Evolutionary conservation across 2,113 vertebrate species (phyloP).

Genomic region (Forbesichthys papilliferus): DNA sequence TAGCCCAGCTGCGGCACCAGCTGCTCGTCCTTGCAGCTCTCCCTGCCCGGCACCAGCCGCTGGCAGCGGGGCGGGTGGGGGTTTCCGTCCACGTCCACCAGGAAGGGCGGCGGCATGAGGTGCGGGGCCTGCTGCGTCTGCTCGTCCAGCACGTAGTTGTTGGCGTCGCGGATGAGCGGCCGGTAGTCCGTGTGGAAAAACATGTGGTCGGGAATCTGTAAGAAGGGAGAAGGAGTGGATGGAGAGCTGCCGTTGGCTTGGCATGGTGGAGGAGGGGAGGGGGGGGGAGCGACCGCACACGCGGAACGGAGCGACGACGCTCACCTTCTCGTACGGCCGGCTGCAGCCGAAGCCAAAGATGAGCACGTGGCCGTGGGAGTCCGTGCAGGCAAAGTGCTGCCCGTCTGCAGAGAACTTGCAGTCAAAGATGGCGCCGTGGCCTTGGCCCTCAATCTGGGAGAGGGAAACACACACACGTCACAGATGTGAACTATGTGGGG

Average conservation of each 20-base stretch:
- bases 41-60: slow-evolving; percentile 93
- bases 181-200: slow-evolving; percentile 99
- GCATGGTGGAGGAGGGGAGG: not conserved
- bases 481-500: no score
- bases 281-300: not conserved
- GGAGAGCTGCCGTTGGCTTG: not conserved
- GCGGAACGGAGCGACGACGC: not conserved
- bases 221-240: not conserved
- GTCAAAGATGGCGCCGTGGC: slow-evolving; percentile 96
- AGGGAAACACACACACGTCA: slow-evolving; percentile 5
- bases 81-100: slow-evolving; percentile 97
- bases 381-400: slow-evolving; percentile 97
- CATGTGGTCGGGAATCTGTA: slow-evolving; percentile 98
- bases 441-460: slow-evolving; percentile 95
- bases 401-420: slow-evolving; percentile 98
- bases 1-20: slow-evolving; percentile 96
- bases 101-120: slow-evolving; percentile 96
- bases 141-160: slow-evolving; percentile 97
- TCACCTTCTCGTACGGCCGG: slow-evolving; percentile 92
- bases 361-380: slow-evolving; percentile 96
- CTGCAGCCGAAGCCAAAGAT: slow-evolving; percentile 98
- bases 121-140: slow-evolving; percentile 99
- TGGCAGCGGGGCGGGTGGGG: slow-evolving; percentile 92
- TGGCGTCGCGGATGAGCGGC: slow-evolving; percentile 94
- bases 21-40: slow-evolving; percentile 96